Base-by-base conservation (phyloP, 2,113 vertebrate species). In the Hemibates koningsi region DNA sequence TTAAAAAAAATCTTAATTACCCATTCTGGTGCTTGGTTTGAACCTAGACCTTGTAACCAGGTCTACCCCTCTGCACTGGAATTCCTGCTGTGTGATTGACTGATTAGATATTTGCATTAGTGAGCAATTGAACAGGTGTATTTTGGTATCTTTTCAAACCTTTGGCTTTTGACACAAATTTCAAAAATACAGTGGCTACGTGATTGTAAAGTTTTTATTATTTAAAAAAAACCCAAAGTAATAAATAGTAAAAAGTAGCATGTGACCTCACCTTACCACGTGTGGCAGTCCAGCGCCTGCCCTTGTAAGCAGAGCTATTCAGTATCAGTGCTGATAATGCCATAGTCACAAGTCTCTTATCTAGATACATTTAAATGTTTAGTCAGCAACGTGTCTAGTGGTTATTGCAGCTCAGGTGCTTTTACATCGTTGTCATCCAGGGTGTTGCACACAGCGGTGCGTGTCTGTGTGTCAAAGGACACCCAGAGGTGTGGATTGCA, bases 151-250 rank as follows among this genome's bases (percentile, higher is more conserved):
- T 45, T 76, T 76, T 48, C 14, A 48, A 76, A 76, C 71, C 4
- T 48, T 48, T 29, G 3, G 41, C 14, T 29, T 76, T 48, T 76
- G 21, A 76, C 71, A 32, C 17, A 19, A 32, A 76, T 76, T 48
- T 32, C 2, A 32, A 78, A 78, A 48, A 50, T 19, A 32, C 9
- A 78, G 24, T 0, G 0, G 9, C 16, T 78, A 45, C 1, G 3
- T 50, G 9, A 32, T 19, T 78, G 43, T 50, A 19, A 50, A 11
- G 41, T 29, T 73, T 19, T 45, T 13, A 32, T 48, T 48, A n/a
- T 36, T 73, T 34, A 0, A 19, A 12, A 1, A 1, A 61, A 13
- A 3, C 0, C 0, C 11, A 38, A 66, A 66, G 68, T 76, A 76
- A 29, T 48, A 29, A 48, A 76, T 29, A 0, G 3, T 50, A 12